Base-by-base conservation (phyloP, 2,113 vertebrate genomes). In the Channa maculata region DNA sequence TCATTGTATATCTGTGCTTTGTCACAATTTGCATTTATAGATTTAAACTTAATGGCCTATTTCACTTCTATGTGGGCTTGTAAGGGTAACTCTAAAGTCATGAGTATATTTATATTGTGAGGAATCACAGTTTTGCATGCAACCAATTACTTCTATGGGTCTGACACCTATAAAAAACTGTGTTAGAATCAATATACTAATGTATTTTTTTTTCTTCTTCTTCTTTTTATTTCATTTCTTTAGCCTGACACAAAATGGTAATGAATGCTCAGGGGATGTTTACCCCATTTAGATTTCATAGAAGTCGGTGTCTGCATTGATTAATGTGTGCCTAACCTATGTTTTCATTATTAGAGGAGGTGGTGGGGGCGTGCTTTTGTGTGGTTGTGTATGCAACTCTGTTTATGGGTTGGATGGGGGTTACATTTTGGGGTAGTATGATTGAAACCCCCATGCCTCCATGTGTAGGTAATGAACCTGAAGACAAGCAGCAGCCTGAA, bases 401-500 rank as follows among this genome's bases (percentile, higher is more conserved):
- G 72, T 81, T 74, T 79, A 66, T 46, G 65, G 69, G 51, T 51
- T 49, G 54, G 66, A 74, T 75, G 68, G 63, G 80, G 87, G 82
- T 85, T 78, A 88, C 92, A 88, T 90, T 91, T 89, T 85, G 61
- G 89, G 83, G 49, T 84, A 71, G 78, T 83, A 85, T 92, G 94
- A 93, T 92, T 93, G 92, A 93, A 93, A 84, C 85, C 33, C 82
- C 79, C 79, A 65, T 89, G 80, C 88, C 71, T 91, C 83, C 72
- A 72, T 88, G 89, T 91, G 87, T 80, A 89, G 92, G 92, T 94
- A 94, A 94, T 94, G 93, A 93, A 93, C 91, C 92, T 90, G 82
- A 89, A 87, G 91, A 94, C 92, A 94, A 85, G 90, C 89, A 88
- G 87, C 75, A 71, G 86, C 86, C 87, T 92, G 92, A 93, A 93